Evolutionary conservation across 2,797 vertebrate species (phyloP), one percentile per base, ranked within the genome.

Genomic region (Acomys russatus): DNA sequence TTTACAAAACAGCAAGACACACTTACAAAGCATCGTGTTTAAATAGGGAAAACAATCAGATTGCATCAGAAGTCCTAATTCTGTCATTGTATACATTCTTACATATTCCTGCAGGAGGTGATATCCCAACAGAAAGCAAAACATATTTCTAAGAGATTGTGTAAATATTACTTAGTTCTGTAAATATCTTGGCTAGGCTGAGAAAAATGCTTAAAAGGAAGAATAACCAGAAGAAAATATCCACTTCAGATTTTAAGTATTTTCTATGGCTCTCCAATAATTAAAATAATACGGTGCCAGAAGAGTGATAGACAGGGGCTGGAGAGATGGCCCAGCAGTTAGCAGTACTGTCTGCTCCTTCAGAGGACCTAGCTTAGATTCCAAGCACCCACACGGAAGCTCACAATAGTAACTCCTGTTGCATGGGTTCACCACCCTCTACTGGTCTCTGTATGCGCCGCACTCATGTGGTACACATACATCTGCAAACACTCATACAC

Each of bases 141-240:
- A 70, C 66, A 71, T 54, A 88, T 15, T 9, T 70, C 82, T 93
- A 54, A 8, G 38, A 80, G 86, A 74, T 6, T 95, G 92, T 18
- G 30, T 80, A 73, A 74, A 63, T 92, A 78, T 88, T 64, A 76
- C 44, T 73, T 30, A 84, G 44, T 88, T 64, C 25, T 94, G 90
- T 73, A 94, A 92, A 85, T 94, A 91, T 94, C 61, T 59, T 88
- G 63, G 85, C 10, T 93, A 85, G 15, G 28, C 74, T 92, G 15
- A 49, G 35, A 33, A 28, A 94, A 91, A 84, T 66, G 0, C 63
- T 95, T 6, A n/a, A 89, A 74, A 80, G 38, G 91, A 76, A 84
- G 35, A n/a, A 90, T 22, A 96, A 83, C 59, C 91, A 49, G 20
- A 23, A 92, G 9, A 35, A 91, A 92, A 88, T 95, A 91, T 87